phyloP scores from a whole-genome alignment of 2,797 vertebrate genomes.

The Spinibarbus caldwelli region DNA sequence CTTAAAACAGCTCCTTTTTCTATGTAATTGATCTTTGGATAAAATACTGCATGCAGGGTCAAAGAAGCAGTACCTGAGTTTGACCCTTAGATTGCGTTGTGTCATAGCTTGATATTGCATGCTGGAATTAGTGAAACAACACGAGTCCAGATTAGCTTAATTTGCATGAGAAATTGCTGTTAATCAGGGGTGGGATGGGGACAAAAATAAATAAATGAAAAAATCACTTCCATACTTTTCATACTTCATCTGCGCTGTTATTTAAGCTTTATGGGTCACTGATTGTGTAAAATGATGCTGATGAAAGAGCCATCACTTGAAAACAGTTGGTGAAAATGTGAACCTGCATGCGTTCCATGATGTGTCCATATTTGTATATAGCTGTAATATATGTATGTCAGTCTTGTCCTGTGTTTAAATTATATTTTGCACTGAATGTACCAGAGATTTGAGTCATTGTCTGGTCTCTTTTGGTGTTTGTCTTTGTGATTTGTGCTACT shows the following conservation, averaged over 20 bases:
- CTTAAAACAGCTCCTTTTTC: slow-evolving; percentile 57
- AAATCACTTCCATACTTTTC: slow-evolving; percentile 50
- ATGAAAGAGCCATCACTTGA: slow-evolving; percentile 48
- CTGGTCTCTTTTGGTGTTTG: slow-evolving; percentile 66
- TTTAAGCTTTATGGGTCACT: slow-evolving; percentile 63
- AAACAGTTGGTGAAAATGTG: slow-evolving; percentile 62
- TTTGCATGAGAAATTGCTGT: slow-evolving; percentile 81
- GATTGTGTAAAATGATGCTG: slow-evolving; percentile 36
- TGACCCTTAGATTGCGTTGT: slow-evolving; percentile 75
- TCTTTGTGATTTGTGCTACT: slow-evolving; percentile 47
- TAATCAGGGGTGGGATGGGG: slow-evolving; percentile 64
- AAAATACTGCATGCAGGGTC: slow-evolving; percentile 80
- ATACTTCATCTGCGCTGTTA: slow-evolving; percentile 70
- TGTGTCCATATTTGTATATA: slow-evolving; percentile 79
- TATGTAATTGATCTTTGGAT: slow-evolving; percentile 65
- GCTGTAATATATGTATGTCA: slow-evolving; percentile 79
- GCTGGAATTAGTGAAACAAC: slow-evolving; percentile 79
- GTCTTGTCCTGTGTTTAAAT: slow-evolving; percentile 81
- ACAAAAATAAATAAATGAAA: slow-evolving; percentile 61
- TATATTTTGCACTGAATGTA: slow-evolving; percentile 96
- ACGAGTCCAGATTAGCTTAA: slow-evolving; percentile 76
- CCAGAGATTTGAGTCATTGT: slow-evolving; percentile 84
- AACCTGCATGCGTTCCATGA: slow-evolving; percentile 73
- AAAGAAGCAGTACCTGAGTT: slow-evolving; percentile 62
- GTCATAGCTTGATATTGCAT: slow-evolving; percentile 85